Percentiles rank a stretch among this genome's conserved stretches.
phyloP scores from a whole-genome alignment of 2,888 invertebrate genomes.

The Xanthia togata region DNA sequence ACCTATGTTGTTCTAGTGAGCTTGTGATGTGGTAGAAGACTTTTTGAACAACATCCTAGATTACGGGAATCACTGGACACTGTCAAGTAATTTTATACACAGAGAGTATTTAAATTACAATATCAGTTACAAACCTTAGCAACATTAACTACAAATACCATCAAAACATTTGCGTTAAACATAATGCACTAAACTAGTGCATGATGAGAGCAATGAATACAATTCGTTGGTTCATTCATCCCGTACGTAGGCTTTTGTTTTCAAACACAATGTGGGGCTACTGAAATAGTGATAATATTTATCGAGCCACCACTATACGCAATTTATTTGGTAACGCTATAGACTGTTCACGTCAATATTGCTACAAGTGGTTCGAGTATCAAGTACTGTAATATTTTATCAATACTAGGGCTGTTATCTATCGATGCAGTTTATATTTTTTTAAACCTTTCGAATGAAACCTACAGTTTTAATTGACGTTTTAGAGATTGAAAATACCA shows the following conservation, averaged over 20 bases:
- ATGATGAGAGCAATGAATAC: constrained; percentile 27
- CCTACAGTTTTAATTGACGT: not conserved
- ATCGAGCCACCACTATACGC: constrained; percentile 34
- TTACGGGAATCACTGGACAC: not conserved
- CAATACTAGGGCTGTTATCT: constrained; percentile 23
- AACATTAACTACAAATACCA: not conserved
- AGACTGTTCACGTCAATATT: constrained; percentile 32
- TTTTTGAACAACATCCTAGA: not conserved
- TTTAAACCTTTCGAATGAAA: not conserved
- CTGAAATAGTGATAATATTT: constrained; percentile 56
- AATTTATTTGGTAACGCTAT: constrained; percentile 54
- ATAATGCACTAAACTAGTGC: constrained; percentile 21
- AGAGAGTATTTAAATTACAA: not conserved
- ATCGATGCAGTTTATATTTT: not conserved
- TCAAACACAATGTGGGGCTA: constrained; percentile 33
- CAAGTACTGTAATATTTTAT: constrained; percentile 35
- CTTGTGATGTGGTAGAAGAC: too few relatives aligned
- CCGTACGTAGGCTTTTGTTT: constrained; percentile 40
- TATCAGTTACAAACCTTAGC: not conserved
- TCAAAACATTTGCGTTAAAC: constrained; percentile 8
- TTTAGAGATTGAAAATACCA: not conserved
- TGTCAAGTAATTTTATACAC: not conserved
- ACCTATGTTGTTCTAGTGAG: too few relatives aligned
- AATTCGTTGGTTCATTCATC: constrained; percentile 40
- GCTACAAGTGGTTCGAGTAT: constrained; percentile 48